Evolutionary conservation across 2,797 vertebrate species (phyloP), one percentile per base, ranked within the genome.

Genomic region (Pseudochirops cupreus): DNA sequence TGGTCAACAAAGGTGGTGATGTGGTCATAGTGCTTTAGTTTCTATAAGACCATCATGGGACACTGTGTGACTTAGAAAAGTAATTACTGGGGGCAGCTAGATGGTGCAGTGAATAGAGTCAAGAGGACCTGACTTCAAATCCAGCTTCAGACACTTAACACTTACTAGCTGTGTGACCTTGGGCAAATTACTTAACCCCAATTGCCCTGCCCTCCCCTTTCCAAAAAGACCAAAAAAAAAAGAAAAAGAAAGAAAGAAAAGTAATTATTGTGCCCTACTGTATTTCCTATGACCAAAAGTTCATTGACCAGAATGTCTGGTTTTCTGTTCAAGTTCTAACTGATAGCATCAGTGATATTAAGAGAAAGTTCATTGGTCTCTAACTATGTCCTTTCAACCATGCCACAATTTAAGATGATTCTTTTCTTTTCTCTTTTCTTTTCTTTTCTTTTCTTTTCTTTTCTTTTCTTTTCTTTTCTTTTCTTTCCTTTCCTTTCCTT

Each of bases 331-430:
- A 94, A 31, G 87, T 97, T 96, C 55, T 98, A 98, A 98, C 98
- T 98, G 98, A 99, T 99, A 99, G 95, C 52, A 90, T 95, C 95
- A 93, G 98, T 98, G 97, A 98, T 98, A 96, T 98, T 96, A 94
- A 95, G 53, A 53, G 93, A 97, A 96, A 96, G 91, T 98, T 97
- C 62, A 14, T 95, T 87, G 94, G 56, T 96, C 94, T 95, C 56
- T 96, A 62, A 98, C 96, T 95, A 96, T 98, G 94, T 97, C 98
- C 93, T 97, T 98, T 74, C 92, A 97, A 98, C 58, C 90, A 52
- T 52, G 52, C 52, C 52, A 52, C 52, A 52, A n/a, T 52, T 52
- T 52, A 52, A 52, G 52, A 52, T 52, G n/a, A n/a, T 52, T 52
- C 18, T 16, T 5, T 16, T 11, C 53, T 54, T 10, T 10, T 56